Conservation (phyloP, 2,113 vertebrate genomes). For the Etheostoma cragini region DNA sequence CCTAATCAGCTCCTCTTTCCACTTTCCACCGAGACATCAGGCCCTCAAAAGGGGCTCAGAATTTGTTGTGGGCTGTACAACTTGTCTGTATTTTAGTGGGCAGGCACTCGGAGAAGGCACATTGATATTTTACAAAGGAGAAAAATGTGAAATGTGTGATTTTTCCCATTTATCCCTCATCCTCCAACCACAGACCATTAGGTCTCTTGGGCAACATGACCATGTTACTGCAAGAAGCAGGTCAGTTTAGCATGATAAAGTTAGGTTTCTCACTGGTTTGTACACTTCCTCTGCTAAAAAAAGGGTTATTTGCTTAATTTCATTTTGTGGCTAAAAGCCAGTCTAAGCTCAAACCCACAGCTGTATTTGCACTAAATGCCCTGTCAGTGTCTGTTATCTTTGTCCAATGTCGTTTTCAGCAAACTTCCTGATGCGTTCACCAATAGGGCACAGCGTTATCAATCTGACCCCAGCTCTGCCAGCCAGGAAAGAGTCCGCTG, state of each 20-base stretch:
- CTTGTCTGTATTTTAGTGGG: slow-evolving; percentile 45
- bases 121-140: slow-evolving; percentile 33
- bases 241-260: slow-evolving; percentile 45
- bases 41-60: slow-evolving; percentile 15
- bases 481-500: slow-evolving; percentile 87
- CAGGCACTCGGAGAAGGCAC: slow-evolving; percentile 66
- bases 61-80: slow-evolving; percentile 10
- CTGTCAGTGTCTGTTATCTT: slow-evolving; percentile 14
- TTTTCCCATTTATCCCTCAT: not conserved
- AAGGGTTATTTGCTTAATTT: slow-evolving; percentile 20
- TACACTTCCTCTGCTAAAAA: slow-evolving; percentile 17
- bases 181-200: slow-evolving; percentile 14
- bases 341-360: not conserved
- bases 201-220: slow-evolving; percentile 8
- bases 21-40: not conserved
- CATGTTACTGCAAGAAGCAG: slow-evolving; percentile 25
- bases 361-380: slow-evolving; percentile 1
- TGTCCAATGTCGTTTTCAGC: not conserved
- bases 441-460: slow-evolving; percentile 88
- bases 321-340: slow-evolving; percentile 14
- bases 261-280: slow-evolving; percentile 20
- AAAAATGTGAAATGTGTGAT: slow-evolving; percentile 10
- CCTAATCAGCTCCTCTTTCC: slow-evolving; percentile 22
- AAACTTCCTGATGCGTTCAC: slow-evolving; percentile 75
- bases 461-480: slow-evolving; percentile 89